Evolutionary conservation across 2,797 vertebrate species (phyloP), one percentile per base, ranked within the genome.

Genomic region (Sylvilagus floridanus): DNA sequence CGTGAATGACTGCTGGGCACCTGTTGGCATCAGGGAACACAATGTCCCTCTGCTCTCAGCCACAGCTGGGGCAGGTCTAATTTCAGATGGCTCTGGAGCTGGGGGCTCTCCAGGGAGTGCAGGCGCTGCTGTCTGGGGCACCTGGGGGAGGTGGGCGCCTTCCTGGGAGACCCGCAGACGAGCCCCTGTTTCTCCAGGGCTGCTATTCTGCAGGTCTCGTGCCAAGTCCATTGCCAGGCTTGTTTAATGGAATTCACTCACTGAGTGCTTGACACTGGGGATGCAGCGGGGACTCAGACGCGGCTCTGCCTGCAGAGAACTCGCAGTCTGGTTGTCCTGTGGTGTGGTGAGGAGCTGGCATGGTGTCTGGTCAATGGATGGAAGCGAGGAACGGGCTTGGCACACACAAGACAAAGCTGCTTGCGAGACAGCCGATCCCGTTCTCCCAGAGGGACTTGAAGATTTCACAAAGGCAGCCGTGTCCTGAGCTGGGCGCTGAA

Each of bases 21-120:
- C 89, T 90, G 94, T 66, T 75, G 88, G 94, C 57, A 62, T 86
- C 79, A 77, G 47, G 91, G 30, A 47, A 93, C 10, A 91, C 21
- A 16, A 83, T 35, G 37, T 24, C 66, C 57, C 57, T 68, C 88
- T 78, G 47, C 87, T 88, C 95, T 69, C 84, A 72, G 92, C 54
- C 37, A 0, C 22, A n/a, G 9, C 11, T n/a, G 22, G 13, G 52
- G 28, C 24, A 32, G 63, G 86, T 66, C 91, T 94, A 60, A 86
- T 91, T 95, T 95, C 57, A 89, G 81, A 30, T 3, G 7, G 47
- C 22, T 57, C 32, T 52, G 5, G 13, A 1, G 14, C 42, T 3
- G 30, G 75, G 78, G 68, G n/a, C 50, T 63, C 50, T 30, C 16
- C 1, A 6, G 63, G 78, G 82, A 37, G 84, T 13, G 28, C 16